These are phyloP conservation scores for Hyles euphorbiae DNA, from an alignment of 1,140 invertebrate genomes.

Conservation along the genomic window DNA sequence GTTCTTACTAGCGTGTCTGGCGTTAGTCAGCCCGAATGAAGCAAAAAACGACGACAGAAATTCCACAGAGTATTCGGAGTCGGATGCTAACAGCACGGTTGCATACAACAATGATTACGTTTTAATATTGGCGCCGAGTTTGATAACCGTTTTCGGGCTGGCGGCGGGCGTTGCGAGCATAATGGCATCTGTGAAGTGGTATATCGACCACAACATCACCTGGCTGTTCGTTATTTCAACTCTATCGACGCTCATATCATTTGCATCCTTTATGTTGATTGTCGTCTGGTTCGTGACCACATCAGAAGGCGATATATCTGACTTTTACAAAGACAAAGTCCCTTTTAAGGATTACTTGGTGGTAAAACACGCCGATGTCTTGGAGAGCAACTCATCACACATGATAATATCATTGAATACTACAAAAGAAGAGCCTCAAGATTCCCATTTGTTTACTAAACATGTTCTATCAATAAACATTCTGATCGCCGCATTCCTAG, in stretches of 20 bases:
- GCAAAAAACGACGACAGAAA: constrained; percentile 15
- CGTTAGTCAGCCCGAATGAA: constrained; percentile 61
- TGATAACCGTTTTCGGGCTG: constrained; percentile 73
- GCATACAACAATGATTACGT: constrained; percentile 33
- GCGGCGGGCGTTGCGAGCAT: constrained; percentile 75
- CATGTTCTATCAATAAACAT: constrained; percentile 77
- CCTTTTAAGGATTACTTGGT: constrained; percentile 57
- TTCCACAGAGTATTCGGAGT: background rate
- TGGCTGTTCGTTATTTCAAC: constrained; percentile 77
- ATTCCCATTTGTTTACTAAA: constrained; percentile 49
- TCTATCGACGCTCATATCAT: constrained; percentile 66
- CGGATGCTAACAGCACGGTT: background rate
- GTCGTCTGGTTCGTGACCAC: constrained; percentile 53
- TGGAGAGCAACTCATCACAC: constrained; percentile 56
- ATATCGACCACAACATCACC: constrained; percentile 79
- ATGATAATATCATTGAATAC: constrained; percentile 47
- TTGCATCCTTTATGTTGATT: constrained; percentile 56
- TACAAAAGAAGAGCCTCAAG: constrained; percentile 32
- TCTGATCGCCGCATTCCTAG: constrained; percentile 76
- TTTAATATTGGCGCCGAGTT: constrained; percentile 57
- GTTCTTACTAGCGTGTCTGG: constrained; percentile 74
- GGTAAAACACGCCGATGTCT: constrained; percentile 51
- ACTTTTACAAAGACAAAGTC: constrained; percentile 62
- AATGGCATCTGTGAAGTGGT: constrained; percentile 79
- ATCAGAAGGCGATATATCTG: constrained; percentile 43